Percentiles rank a stretch among this genome's conserved stretches.
phyloP scores from a whole-genome alignment of 2,113 vertebrate genomes.

The Ptychochromis oligacanthus region DNA sequence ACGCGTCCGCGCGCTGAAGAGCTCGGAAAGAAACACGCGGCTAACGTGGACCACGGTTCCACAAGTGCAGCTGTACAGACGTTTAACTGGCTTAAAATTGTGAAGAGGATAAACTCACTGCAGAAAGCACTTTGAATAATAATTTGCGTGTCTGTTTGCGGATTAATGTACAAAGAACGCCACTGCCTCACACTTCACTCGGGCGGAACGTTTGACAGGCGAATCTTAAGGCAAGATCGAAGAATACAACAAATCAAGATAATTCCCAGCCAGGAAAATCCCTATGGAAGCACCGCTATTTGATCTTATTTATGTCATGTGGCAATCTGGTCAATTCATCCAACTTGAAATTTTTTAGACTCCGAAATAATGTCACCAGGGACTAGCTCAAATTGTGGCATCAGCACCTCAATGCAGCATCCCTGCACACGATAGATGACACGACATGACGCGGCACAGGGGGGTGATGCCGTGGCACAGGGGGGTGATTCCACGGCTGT shows the following conservation, averaged over 20 bases:
- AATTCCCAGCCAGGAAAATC: background rate
- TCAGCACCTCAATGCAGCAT: too few species aligned
- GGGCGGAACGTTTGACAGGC: background rate
- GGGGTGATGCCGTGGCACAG: too few species aligned
- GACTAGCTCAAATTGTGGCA: too few species aligned
- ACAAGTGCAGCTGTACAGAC: fast-evolving
- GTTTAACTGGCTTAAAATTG: background rate
- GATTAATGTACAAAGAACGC: background rate
- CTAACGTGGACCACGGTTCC: slow-evolving; percentile 37
- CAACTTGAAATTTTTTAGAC: background rate
- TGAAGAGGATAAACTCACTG: fast-evolving
- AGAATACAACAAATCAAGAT: slow-evolving; percentile 36
- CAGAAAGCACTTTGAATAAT: background rate
- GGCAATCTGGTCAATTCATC: background rate
- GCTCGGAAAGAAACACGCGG: slow-evolving; percentile 18
- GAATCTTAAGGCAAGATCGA: background rate
- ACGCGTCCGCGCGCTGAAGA: slow-evolving; percentile 1
- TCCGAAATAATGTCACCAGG: too few species aligned
- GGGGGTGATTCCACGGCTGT: too few species aligned
- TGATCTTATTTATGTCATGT: background rate
- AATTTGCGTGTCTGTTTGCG: background rate
- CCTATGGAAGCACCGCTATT: background rate
- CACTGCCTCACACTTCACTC: background rate
- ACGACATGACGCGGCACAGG: too few species aligned
- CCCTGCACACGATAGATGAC: too few species aligned